These are phyloP conservation scores for Leucozona laternaria DNA, from an alignment of 2,888 invertebrate genomes.

Conservation along the genomic window DNA sequence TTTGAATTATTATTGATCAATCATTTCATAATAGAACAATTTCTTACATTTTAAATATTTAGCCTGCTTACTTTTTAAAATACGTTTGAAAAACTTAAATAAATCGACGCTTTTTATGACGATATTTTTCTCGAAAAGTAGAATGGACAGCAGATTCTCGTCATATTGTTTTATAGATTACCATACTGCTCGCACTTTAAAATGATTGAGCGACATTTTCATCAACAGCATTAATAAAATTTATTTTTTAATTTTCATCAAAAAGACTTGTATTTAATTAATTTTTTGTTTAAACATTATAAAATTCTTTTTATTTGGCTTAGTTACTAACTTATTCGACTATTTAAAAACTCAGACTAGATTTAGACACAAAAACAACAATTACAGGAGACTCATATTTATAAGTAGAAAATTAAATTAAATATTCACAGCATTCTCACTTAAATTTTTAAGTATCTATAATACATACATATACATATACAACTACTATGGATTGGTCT, in stretches of 20 bases:
- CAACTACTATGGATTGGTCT: constrained; percentile 9
- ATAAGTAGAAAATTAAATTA: constrained; percentile 52
- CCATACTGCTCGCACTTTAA: too few relatives aligned
- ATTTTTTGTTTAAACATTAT: constrained; percentile 37
- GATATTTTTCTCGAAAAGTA: too few relatives aligned
- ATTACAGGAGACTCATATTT: constrained; percentile 63
- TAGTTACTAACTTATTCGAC: constrained; percentile 52
- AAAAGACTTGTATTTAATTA: neutral
- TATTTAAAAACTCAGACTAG: constrained; percentile 64
- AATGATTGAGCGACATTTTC: neutral
- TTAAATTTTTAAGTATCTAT: constrained; percentile 21
- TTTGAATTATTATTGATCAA: too few relatives aligned
- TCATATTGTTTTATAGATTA: too few relatives aligned
- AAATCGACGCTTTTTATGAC: too few relatives aligned
- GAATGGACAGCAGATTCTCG: too few relatives aligned
- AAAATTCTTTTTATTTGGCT: constrained; percentile 66
- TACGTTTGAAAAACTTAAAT: too few relatives aligned
- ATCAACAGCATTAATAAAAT: neutral
- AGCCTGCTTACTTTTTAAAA: too few relatives aligned
- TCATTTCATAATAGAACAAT: too few relatives aligned
- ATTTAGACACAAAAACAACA: constrained; percentile 68
- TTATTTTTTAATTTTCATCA: neutral
- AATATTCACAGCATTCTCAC: constrained; percentile 69
- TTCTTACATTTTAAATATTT: too few relatives aligned
- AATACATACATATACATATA: neutral